phyloP scores from a whole-genome alignment of 2,797 vertebrate genomes.

The Sebastiscus tertius region DNA sequence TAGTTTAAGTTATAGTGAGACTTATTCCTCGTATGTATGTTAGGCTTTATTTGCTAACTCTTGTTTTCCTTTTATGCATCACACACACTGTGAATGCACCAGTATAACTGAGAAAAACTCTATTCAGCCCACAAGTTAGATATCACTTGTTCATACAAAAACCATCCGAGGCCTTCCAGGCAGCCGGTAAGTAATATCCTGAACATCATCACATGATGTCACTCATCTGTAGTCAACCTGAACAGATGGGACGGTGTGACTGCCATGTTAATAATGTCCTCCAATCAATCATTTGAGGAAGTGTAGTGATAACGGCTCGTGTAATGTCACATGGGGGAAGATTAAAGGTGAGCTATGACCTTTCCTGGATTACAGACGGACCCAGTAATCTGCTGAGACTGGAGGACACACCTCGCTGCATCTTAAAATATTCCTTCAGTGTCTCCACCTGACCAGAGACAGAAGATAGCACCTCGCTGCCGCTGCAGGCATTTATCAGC shows the following conservation, averaged over 20 bases:
- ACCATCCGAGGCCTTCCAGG: background rate
- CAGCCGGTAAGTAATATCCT: constrained; percentile 34
- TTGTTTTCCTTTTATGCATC: background rate
- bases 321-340: constrained; percentile 46
- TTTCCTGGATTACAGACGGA: constrained; percentile 47
- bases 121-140: constrained; percentile 5
- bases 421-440: constrained; percentile 44
- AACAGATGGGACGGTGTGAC: constrained; percentile 43
- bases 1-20: background rate
- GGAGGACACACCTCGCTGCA: constrained; percentile 43
- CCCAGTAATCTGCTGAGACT: constrained; percentile 35
- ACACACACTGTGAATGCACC: background rate
- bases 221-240: constrained; percentile 36
- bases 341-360: constrained; percentile 65
- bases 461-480: constrained; percentile 1
- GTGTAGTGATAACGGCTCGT: constrained; percentile 8
- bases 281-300: constrained; percentile 54
- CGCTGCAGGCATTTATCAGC: constrained; percentile 39
- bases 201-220: constrained; percentile 20
- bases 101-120: background rate
- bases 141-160: background rate
- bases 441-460: constrained; percentile 9
- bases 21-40: background rate
- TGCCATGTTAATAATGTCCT: constrained; percentile 51
- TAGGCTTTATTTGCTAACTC: background rate